Percentiles rank a stretch among this genome's conserved stretches.
phyloP scores from a whole-genome alignment of 2,797 vertebrate genomes.

The Saxicola maurus region DNA sequence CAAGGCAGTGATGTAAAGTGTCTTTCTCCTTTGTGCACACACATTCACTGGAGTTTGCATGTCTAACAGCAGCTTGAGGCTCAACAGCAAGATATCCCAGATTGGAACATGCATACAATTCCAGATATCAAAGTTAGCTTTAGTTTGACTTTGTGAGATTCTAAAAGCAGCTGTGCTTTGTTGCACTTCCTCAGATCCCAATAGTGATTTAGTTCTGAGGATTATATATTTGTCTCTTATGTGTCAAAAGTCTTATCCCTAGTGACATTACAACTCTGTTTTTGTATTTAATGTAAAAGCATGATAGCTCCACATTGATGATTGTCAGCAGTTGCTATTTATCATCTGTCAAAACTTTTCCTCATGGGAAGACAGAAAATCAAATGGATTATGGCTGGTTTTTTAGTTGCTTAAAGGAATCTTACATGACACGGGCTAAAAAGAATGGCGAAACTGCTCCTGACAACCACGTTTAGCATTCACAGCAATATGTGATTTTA shows the following conservation, averaged over 20 bases:
- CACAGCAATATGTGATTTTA: conserved; percentile 62
- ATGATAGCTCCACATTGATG: conserved; percentile 83
- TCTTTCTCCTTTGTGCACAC: conserved; percentile 1
- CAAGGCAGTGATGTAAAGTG: conserved; percentile 46
- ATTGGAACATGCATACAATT: conserved; percentile 56
- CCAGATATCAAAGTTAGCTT: conserved; percentile 75
- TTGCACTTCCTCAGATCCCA: conserved; percentile 74
- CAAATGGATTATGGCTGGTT: conserved; percentile 89
- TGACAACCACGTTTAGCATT: conserved; percentile 85
- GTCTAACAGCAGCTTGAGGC: conserved; percentile 41
- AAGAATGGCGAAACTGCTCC: conserved; percentile 78
- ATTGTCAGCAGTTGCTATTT: conserved; percentile 92
- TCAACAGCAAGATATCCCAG: conserved; percentile 21
- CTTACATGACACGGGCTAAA: conserved; percentile 82
- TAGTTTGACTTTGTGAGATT: conserved; percentile 72
- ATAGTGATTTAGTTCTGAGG: conserved; percentile 78
- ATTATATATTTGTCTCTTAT: conserved; percentile 80
- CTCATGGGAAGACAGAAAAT: conserved; percentile 90
- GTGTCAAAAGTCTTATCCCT: conserved; percentile 87
- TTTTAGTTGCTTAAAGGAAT: conserved; percentile 87
- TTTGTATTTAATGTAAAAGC: conserved; percentile 90
- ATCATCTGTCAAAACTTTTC: conserved; percentile 91
- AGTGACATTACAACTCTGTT: conserved; percentile 85
- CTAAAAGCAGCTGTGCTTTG: conserved; percentile 76
- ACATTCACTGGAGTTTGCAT: conserved; percentile 33